Evolutionary conservation across 2,888 invertebrate species (phyloP).

Genomic region (Xestia sexstrigata): DNA sequence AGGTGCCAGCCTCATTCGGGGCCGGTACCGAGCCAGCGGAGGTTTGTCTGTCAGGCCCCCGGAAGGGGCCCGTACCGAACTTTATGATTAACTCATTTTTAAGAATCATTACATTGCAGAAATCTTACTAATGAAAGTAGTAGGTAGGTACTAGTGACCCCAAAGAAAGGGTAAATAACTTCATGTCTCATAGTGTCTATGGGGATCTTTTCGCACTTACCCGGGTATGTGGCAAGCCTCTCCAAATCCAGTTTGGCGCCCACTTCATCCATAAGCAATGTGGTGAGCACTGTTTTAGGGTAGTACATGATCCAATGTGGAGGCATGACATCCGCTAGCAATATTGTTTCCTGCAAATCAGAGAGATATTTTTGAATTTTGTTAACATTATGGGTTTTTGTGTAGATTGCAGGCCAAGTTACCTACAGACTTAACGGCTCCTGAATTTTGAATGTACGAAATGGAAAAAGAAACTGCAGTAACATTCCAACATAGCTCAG

Average conservation of each 20-base stretch:
- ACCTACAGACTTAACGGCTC: background rate
- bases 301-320: constrained; percentile 40
- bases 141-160: too few species aligned
- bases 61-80: too few species aligned
- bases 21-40: too few species aligned
- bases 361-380: background rate
- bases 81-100: too few species aligned
- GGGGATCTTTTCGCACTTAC: constrained; percentile 14
- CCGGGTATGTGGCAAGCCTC: constrained; percentile 1
- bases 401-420: background rate
- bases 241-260: constrained; percentile 38
- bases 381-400: background rate
- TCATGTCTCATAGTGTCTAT: too few species aligned
- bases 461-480: background rate
- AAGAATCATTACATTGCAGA: too few species aligned
- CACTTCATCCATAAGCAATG: constrained; percentile 49
- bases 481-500: background rate
- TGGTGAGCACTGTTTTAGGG: constrained; percentile 44
- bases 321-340: background rate
- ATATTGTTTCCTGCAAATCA: constrained; percentile 41
- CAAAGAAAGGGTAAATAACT: too few species aligned
- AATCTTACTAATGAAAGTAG: too few species aligned
- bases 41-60: too few species aligned
- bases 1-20: too few species aligned
- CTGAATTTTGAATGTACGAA: constrained; percentile 1